Evolutionary conservation across 2,113 vertebrate genomes (phyloP).

Genomic region (Bos indicus): DNA sequence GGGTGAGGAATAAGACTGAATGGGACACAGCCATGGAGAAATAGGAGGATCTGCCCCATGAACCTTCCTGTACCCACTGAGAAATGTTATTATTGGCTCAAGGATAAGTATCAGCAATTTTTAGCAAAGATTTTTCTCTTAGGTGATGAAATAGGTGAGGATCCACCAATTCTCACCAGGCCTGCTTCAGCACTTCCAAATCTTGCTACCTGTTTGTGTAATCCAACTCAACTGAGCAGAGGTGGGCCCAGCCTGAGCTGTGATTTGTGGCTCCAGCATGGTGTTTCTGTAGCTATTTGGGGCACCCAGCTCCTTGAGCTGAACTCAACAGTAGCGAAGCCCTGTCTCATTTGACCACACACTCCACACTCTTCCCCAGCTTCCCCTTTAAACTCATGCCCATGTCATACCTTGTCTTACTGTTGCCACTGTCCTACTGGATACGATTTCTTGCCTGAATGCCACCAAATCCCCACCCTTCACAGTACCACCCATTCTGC

Average conservation of each 20-base stretch:
- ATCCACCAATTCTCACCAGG: not conserved
- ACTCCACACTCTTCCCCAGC: not conserved
- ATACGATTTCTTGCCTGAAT: not conserved
- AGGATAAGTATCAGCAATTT: not conserved
- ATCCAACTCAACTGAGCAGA: not conserved
- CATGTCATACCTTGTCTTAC: not conserved
- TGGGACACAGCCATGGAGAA: not conserved
- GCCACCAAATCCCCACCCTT: not conserved
- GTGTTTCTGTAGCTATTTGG: not conserved
- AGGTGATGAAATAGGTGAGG: not conserved
- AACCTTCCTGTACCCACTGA: not conserved
- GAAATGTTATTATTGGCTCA: not conserved
- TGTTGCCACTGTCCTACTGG: not conserved
- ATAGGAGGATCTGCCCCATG: not conserved
- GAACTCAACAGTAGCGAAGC: not conserved
- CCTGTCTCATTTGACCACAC: not conserved
- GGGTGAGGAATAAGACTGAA: not conserved
- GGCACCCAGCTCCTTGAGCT: not conserved
- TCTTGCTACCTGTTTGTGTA: not conserved
- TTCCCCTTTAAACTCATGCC: not conserved
- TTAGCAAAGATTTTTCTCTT: not conserved
- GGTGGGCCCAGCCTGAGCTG: not conserved
- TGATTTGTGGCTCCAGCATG: not conserved
- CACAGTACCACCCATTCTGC: not conserved
- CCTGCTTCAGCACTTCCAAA: not conserved